Conservation (phyloP, 2,888 invertebrate genomes). For the Ellobium chinense region DNA sequence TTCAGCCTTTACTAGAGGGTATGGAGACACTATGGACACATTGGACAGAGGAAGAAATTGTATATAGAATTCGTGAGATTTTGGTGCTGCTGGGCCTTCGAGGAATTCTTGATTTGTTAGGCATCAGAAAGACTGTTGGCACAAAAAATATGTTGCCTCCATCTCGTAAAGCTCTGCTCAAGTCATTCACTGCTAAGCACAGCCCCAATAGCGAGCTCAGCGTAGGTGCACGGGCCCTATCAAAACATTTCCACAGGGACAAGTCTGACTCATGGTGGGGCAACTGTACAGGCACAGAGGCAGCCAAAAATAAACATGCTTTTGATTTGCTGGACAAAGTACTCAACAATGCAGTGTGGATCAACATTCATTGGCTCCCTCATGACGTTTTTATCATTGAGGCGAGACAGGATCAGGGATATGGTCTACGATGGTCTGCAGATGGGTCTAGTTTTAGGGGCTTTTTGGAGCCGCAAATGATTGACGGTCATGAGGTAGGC, state of each 20-base stretch:
- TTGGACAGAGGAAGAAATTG: conserved; percentile 69
- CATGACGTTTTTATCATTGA: conserved; percentile 62
- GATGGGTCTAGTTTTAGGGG: conserved; percentile 75
- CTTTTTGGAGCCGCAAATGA: conserved; percentile 78
- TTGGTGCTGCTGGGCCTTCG: conserved; percentile 67
- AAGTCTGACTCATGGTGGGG: conserved; percentile 76
- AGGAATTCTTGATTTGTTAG: conserved; percentile 75
- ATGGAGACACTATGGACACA: conserved; percentile 62
- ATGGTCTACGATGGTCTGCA: conserved; percentile 76
- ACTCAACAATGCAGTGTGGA: conserved; percentile 75
- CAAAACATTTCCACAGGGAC: conserved; percentile 77
- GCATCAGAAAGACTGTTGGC: conserved; percentile 76
- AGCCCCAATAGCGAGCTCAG: conserved; percentile 67
- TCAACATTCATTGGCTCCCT: conserved; percentile 77
- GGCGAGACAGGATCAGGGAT: conserved; percentile 59
- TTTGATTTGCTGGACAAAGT: conserved; percentile 66
- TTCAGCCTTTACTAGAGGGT: conserved; percentile 68
- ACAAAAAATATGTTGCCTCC: conserved; percentile 72
- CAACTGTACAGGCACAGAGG: conserved; percentile 71
- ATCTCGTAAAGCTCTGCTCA: conserved; percentile 61
- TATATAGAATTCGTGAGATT: conserved; percentile 66
- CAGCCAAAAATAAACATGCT: conserved; percentile 75
- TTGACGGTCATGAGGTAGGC: conserved; percentile 75
- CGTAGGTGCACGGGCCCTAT: conserved; percentile 76
- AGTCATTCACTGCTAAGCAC: conserved; percentile 69